phyloP scores from a whole-genome alignment of 2,797 vertebrate genomes.

The Cynodonichthys magdalenae region DNA sequence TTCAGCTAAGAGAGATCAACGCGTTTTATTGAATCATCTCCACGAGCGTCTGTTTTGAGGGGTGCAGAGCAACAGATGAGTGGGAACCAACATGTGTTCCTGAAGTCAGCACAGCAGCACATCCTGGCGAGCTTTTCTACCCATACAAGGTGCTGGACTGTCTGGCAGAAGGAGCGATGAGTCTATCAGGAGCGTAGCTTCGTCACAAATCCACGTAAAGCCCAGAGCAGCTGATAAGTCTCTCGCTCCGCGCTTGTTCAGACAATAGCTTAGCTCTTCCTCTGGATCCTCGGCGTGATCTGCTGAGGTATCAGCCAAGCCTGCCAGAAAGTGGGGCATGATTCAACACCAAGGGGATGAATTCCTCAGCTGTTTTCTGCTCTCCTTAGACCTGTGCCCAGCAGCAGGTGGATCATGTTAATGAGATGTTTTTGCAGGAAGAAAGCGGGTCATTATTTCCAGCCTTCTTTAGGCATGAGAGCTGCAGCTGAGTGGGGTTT shows the following conservation, averaged over 20 bases:
- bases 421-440: conserved; percentile 68
- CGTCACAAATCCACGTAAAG: conserved; percentile 54
- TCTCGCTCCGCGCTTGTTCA: conserved; percentile 18
- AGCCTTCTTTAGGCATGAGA: conserved; percentile 38
- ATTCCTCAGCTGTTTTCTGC: conserved; percentile 69
- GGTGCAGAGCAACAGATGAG: conserved; percentile 19
- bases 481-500: conserved; percentile 63
- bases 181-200: conserved; percentile 49
- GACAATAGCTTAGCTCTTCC: conserved; percentile 46
- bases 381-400: conserved; percentile 39
- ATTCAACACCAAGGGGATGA: conserved; percentile 55
- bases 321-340: conserved; percentile 56
- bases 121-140: conserved; percentile 66
- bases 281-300: conserved; percentile 28
- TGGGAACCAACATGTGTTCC: conserved; percentile 33
- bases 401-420: conserved; percentile 79
- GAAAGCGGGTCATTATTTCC: conserved; percentile 77
- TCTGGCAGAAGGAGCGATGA: conserved; percentile 49
- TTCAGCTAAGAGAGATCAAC: not conserved
- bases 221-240: conserved; percentile 55
- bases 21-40: not conserved
- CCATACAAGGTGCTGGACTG: conserved; percentile 73
- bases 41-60: conserved; percentile 18
- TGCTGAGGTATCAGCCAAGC: conserved; percentile 42
- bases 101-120: conserved; percentile 34